Evolutionary conservation across 2,113 vertebrate species (phyloP).

Genomic region (Scomber scombrus): DNA sequence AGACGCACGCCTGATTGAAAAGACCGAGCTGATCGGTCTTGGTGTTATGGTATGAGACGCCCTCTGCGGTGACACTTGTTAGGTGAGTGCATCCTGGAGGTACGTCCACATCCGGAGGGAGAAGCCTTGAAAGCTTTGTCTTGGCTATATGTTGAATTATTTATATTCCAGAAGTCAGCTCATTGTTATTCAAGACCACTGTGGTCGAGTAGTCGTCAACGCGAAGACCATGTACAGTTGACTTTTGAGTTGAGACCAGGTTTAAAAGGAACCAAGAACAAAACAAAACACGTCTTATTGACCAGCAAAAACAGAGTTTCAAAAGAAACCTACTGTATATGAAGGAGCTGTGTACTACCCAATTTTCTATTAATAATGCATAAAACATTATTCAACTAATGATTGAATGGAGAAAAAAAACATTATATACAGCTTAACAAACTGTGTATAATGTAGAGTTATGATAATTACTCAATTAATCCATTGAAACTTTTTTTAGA

Average conservation of each 20-base stretch:
- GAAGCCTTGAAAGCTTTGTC: slow-evolving; percentile 26
- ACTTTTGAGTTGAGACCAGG: not conserved
- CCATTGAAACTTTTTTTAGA: no score
- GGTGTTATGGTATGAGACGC: slow-evolving; percentile 4
- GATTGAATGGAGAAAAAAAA: no score
- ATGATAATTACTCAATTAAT: no score
- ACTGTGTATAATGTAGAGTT: no score
- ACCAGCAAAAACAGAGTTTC: no score
- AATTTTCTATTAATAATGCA: no score
- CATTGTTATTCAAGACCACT: slow-evolving; percentile 43
- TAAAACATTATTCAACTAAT: no score
- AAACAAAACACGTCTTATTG: no score
- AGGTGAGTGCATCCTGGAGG: slow-evolving; percentile 15
- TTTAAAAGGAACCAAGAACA: not conserved
- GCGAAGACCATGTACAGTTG: not conserved
- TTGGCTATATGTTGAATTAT: slow-evolving; percentile 30
- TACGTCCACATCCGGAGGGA: slow-evolving; percentile 15
- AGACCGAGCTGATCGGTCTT: slow-evolving; percentile 19
- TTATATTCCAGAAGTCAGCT: slow-evolving; percentile 11
- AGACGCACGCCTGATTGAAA: slow-evolving; percentile 20
- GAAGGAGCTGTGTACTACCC: no score
- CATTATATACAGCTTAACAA: no score
- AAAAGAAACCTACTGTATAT: no score
- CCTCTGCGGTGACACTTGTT: slow-evolving; percentile 16
- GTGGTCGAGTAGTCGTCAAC: not conserved